phyloP scores from a whole-genome alignment of 92 coral and sea anemone genomes.

The Palythoa grandis region DNA sequence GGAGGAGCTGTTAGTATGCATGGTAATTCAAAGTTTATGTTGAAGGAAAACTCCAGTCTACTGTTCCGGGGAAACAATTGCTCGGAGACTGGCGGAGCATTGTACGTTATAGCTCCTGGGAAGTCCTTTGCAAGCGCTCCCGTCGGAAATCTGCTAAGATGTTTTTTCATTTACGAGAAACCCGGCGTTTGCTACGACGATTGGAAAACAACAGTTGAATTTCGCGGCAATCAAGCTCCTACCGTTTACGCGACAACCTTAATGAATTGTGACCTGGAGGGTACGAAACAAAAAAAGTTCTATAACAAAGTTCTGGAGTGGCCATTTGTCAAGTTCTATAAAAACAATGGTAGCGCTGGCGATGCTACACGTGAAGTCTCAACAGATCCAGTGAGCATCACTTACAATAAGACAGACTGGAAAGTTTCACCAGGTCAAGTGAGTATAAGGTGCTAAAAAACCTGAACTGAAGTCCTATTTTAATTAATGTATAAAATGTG shows the following conservation, averaged over 20 bases:
- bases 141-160: slow-evolving; percentile 58
- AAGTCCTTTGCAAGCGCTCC: slow-evolving; percentile 75
- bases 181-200: slow-evolving; percentile 37
- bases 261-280: slow-evolving; percentile 61
- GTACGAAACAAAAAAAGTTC: slow-evolving; percentile 48
- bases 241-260: slow-evolving; percentile 87
- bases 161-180: slow-evolving; percentile 72
- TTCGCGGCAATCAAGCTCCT: slow-evolving; percentile 67
- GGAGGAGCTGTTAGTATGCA: slow-evolving; percentile 92
- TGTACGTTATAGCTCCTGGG: slow-evolving; percentile 81
- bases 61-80: slow-evolving; percentile 67
- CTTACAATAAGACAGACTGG: slow-evolving; percentile 66
- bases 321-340: slow-evolving; percentile 67
- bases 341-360: slow-evolving; percentile 25
- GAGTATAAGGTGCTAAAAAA: not conserved
- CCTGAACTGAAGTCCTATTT: not conserved
- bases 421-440: slow-evolving; percentile 74
- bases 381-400: slow-evolving; percentile 79
- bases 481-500: not conserved
- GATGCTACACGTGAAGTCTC: slow-evolving; percentile 59
- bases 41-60: slow-evolving; percentile 58
- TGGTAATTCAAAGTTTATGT: slow-evolving; percentile 65
- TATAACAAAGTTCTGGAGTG: slow-evolving; percentile 65
- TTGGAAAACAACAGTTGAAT: slow-evolving; percentile 67
- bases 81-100: slow-evolving; percentile 79